Conservation (phyloP, 2,797 vertebrate genomes). For the Garrulus glandarius region DNA sequence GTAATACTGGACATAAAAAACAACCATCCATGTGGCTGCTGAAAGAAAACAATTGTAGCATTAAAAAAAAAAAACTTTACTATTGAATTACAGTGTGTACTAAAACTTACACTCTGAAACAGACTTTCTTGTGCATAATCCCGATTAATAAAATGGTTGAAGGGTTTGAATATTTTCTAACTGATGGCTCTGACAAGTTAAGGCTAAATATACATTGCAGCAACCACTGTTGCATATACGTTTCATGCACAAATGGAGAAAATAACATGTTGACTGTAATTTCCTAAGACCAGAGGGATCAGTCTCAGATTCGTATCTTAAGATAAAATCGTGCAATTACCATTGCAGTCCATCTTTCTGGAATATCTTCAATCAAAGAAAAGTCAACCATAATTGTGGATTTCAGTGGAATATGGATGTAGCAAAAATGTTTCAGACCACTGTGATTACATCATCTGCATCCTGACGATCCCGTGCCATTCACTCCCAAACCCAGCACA, state of each 20-base stretch:
- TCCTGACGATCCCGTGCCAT: neutral
- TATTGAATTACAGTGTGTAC: slow-evolving; percentile 17
- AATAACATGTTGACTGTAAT: slow-evolving; percentile 71
- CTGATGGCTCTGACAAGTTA: slow-evolving; percentile 42
- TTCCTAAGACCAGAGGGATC: slow-evolving; percentile 65
- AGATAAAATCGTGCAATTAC: slow-evolving; percentile 67
- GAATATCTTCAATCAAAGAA: slow-evolving; percentile 73
- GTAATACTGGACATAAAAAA: neutral
- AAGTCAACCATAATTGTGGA: slow-evolving; percentile 73
- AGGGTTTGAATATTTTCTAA: neutral
- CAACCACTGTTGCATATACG: slow-evolving; percentile 55
- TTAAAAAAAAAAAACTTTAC: neutral
- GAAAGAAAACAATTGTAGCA: neutral
- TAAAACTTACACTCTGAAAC: neutral
- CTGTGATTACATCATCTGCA: slow-evolving; percentile 70
- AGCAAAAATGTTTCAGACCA: slow-evolving; percentile 66
- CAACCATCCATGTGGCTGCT: neutral
- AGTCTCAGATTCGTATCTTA: slow-evolving; percentile 61
- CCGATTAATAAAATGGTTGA: slow-evolving; percentile 45
- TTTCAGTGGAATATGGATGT: slow-evolving; percentile 63
- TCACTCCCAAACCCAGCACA: neutral
- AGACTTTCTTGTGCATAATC: neutral
- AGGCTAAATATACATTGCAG: slow-evolving; percentile 35
- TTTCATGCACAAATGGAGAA: slow-evolving; percentile 65
- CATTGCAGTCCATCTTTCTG: slow-evolving; percentile 70